Percentiles rank a stretch among this genome's conserved stretches.
Conservation (phyloP, 2,888 invertebrate species). For the Troides aeacus region DNA sequence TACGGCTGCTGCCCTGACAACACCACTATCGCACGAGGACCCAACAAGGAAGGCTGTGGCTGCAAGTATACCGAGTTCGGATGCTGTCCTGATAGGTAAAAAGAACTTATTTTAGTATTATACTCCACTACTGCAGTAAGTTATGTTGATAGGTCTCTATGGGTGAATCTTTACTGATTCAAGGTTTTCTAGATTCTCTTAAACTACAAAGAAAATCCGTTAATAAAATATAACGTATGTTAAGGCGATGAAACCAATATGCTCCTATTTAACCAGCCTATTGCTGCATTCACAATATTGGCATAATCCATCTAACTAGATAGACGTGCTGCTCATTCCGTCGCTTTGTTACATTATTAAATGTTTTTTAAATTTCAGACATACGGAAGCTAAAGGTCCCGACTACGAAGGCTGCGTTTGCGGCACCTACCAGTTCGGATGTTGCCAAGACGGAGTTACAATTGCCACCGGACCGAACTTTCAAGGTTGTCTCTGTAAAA, state of each 20-base stretch:
- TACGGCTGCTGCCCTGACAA: conserved; percentile 95
- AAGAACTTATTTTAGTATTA: neutral
- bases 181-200: too few species aligned
- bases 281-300: too few species aligned
- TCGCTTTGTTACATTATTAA: too few species aligned
- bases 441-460: conserved; percentile 91
- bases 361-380: conserved; percentile 42
- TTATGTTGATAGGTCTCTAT: too few species aligned
- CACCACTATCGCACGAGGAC: conserved; percentile 87
- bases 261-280: too few species aligned
- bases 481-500: conserved; percentile 87
- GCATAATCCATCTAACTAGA: too few species aligned
- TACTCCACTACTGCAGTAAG: too few species aligned
- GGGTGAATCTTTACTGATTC: too few species aligned
- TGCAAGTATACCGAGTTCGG: conserved; percentile 87
- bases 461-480: conserved; percentile 83
- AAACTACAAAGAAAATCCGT: too few species aligned
- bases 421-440: conserved; percentile 92
- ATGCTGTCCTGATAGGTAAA: conserved; percentile 90
- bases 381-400: conserved; percentile 87
- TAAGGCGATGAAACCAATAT: too few species aligned
- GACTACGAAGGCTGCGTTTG: conserved; percentile 91
- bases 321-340: too few species aligned
- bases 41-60: conserved; percentile 88
- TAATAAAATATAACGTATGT: too few species aligned